Base-by-base conservation (phyloP, 2,888 invertebrate genomes). In the Atherix ibis region DNA sequence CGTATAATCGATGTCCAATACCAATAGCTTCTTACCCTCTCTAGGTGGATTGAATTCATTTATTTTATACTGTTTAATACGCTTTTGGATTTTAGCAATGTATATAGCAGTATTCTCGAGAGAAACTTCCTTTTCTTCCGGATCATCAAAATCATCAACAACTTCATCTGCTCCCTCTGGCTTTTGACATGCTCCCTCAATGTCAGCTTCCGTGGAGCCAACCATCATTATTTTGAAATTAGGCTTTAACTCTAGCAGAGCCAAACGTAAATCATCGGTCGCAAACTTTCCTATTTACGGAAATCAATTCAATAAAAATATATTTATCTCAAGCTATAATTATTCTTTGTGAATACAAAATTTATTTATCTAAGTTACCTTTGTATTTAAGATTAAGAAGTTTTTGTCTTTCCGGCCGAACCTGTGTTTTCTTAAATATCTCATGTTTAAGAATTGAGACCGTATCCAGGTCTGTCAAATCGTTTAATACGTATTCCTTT, bases 141-240 rank as follows among this genome's bases (percentile, higher is more conserved):
- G 81, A 41, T 89, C 83, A 52, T 92, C 91, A 43, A 94, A 69
- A 56, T 94, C 94, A 53, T 94, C 89, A 2, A 91, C 68, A 0
- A 94, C 82, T 49, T 88, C 82, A 9, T 85, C 84, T 10, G 83
- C 66, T 36, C 84, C 77, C 31, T 76, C 74, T 0, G 91, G 91
- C 35, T 79, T 75, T 32, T 74, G 73, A 48, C 75, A 76, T 0
- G 81, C 87, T 50, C 82, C 81, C 27, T 78, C 79, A 49, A 91
- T 89, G 35, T 85, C 89, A 48, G 89, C 83, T 53, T 95, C 95
- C 3, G 85, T 65, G 0, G 91, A 92, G 0, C 95, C 95, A 73
- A 95, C 91, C 82, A 95, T 82, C 89, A 95, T 92, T 9, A 95
- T 70, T 60, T 92, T 92, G 44, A 84, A 79, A 36, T 84, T 84